Conservation (phyloP, 2,797 vertebrate genomes). For the Crax fasciolata region DNA sequence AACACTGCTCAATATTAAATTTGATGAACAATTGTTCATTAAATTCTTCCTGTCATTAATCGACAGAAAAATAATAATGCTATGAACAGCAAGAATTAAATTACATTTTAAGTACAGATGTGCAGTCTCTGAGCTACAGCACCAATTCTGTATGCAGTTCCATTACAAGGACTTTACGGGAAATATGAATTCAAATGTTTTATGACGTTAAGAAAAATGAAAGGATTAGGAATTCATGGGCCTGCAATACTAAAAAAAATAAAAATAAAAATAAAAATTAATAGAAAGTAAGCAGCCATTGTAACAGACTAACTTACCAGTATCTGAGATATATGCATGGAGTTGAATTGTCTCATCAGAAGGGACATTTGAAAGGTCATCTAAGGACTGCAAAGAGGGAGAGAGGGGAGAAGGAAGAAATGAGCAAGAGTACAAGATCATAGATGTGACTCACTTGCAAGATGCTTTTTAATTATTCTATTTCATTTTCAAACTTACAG, state of each 20-base stretch:
- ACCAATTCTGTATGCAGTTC: neutral
- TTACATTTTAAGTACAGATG: neutral
- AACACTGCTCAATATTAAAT: neutral
- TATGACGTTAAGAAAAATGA: neutral
- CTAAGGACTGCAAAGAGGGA: slow-evolving; percentile 88
- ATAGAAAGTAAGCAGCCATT: neutral
- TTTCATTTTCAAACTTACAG: neutral
- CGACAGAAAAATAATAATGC: neutral
- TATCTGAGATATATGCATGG: slow-evolving; percentile 96
- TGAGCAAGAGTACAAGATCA: neutral
- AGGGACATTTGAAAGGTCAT: slow-evolving; percentile 93
- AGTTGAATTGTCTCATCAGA: slow-evolving; percentile 92
- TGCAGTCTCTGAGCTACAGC: neutral
- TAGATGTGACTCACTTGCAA: neutral
- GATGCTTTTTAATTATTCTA: neutral
- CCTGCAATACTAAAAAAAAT: neutral
- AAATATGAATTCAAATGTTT: slow-evolving; percentile 9
- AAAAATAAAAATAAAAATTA: neutral
- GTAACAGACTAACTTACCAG: slow-evolving; percentile 86
- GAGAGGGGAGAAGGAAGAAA: neutral
- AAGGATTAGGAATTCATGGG: neutral
- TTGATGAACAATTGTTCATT: neutral
- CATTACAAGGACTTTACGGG: neutral
- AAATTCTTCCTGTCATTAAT: neutral
- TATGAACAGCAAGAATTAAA: neutral